Evolutionary conservation across 2,888 invertebrate genomes (phyloP), one percentile per base, ranked within the genome.

Genomic region (Didymodactylos carnosus): DNA sequence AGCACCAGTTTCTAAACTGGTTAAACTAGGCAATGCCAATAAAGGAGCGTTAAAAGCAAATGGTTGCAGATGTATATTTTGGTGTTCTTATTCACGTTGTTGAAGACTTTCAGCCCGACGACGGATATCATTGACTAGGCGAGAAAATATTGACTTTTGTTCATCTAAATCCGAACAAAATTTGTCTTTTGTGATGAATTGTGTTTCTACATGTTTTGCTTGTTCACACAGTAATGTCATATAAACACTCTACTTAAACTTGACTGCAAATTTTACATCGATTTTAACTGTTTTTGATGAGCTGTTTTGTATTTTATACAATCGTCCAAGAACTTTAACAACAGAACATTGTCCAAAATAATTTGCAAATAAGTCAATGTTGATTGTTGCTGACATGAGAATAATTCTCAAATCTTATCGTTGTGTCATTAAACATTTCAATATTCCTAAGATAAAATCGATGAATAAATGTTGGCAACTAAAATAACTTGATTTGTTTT

Each of bases 371-470:
- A 98, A 85, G 77, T 92, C 88, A 39, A 97, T 89, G 84, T 99
- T 98, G 75, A 98, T 97, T 0, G 98, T 98, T 19, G 98, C 98
- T 0, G 95, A 95, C 98, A 99, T 99, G 0, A 99, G 87, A 14
- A 86, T 82, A 19, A 94, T 83, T 83, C 94, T 95, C 29, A 97
- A 86, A 79, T 93, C 80, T 11, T 78, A 77, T 71, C 91, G 86
- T 79, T 90, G 90, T 78, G 89, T 88, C 69, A 94, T 86, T 13
- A 98, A 84, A 82, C 94, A 95, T 82, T 94, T 94, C 78, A 97
- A 87, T 1, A 98, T 89, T 0, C 97, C 97, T 7, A 97, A 85
- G 49, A 98, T 84, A 77, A 82, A 82, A 77, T 83, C 83, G 2
- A 94, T 94, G 83, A 92, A 90, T 6, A 97, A 86, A 84, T 97